Percentiles rank a stretch among this genome's conserved stretches.
Evolutionary conservation across 2,113 vertebrate genomes (phyloP).

Genomic region (Xiphorhynchus elegans): DNA sequence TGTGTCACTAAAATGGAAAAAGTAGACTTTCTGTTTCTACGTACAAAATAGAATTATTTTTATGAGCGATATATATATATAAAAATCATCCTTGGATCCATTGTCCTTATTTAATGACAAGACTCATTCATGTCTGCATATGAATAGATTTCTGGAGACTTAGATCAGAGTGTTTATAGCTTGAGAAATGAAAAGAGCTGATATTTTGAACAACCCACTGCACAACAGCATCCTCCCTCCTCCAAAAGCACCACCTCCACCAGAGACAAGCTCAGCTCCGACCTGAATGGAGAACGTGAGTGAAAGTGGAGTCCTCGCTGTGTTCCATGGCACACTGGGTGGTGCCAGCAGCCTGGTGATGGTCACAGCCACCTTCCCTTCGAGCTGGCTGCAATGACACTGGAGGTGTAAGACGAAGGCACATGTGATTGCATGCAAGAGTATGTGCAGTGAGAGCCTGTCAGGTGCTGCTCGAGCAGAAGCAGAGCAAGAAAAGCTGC

Average conservation of each 20-base stretch:
- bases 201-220: not conserved
- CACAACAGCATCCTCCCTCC: not conserved
- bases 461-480: fast-evolving
- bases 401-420: not conserved
- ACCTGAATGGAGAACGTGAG: not conserved
- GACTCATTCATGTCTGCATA: not conserved
- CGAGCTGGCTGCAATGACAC: not conserved
- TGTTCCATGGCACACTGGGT: not conserved
- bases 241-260: not conserved
- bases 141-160: not conserved
- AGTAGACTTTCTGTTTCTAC: not conserved
- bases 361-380: not conserved
- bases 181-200: not conserved
- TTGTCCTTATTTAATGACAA: not conserved
- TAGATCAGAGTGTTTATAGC: not conserved
- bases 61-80: not conserved
- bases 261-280: not conserved
- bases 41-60: not conserved
- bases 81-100: not conserved
- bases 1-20: not conserved
- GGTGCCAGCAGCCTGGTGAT: not conserved
- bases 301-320: not conserved
- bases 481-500: not conserved
- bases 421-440: not conserved
- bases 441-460: not conserved